These are phyloP conservation scores for Colossoma macropomum DNA, from an alignment of 2,113 vertebrate species.

Conservation along the genomic window DNA sequence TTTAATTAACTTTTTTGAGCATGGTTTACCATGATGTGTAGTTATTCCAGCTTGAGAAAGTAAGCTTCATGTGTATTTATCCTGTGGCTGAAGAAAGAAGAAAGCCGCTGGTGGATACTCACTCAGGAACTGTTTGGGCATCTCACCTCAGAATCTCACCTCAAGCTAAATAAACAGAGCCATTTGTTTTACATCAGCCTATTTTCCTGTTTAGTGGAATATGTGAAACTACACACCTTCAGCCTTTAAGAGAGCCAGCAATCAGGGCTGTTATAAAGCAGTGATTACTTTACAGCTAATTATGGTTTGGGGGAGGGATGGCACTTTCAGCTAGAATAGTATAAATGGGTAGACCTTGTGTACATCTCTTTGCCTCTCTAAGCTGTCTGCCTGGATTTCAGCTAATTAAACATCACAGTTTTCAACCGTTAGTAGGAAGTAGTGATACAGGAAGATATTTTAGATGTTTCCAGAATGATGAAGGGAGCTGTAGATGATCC, in stretches of 20 bases:
- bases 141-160: slow-evolving; percentile 43
- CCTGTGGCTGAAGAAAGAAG: neutral
- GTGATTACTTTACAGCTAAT: slow-evolving; percentile 1
- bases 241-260: neutral
- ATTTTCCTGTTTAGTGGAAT: slow-evolving; percentile 46
- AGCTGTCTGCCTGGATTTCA: too few relatives aligned
- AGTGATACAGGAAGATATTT: too few relatives aligned
- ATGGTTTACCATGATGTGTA: neutral
- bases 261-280: slow-evolving; percentile 5
- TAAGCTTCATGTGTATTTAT: neutral
- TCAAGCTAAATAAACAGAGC: slow-evolving; percentile 63
- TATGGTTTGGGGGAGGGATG: neutral
- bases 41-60: neutral
- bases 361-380: too few relatives aligned
- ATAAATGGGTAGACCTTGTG: neutral
- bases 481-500: too few relatives aligned
- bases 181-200: slow-evolving; percentile 56
- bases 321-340: neutral
- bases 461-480: too few relatives aligned
- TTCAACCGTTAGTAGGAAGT: too few relatives aligned
- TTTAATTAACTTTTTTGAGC: neutral
- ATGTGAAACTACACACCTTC: slow-evolving; percentile 33
- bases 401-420: too few relatives aligned
- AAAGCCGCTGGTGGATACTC: neutral
- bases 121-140: slow-evolving; percentile 2